A percentile compares a stretch with the other conserved stretches of the same genome.
Evolutionary conservation across 1,140 invertebrate genomes (phyloP).

Genomic region (Zaprionus inermis): DNA sequence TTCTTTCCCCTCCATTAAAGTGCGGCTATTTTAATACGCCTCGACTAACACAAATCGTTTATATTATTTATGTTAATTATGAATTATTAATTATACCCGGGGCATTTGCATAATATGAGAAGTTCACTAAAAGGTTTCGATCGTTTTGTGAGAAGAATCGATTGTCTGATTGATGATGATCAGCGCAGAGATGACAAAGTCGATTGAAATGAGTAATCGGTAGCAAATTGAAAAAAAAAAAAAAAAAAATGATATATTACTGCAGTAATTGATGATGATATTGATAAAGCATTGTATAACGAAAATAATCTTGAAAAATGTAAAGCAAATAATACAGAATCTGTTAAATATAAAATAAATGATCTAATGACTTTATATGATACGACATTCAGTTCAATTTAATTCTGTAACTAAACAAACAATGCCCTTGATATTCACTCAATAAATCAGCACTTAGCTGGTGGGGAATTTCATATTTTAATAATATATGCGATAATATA

Average conservation of each 20-base stretch:
- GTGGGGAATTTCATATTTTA: not conserved
- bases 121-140: not conserved
- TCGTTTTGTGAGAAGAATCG: not conserved
- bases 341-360: not conserved
- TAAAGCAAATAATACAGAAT: not conserved
- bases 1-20: not conserved
- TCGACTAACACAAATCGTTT: not conserved
- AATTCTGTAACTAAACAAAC: not conserved
- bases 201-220: not conserved
- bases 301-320: too few relatives aligned
- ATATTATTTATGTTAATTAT: conserved; percentile 16
- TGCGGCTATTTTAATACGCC: not conserved
- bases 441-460: not conserved
- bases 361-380: not conserved
- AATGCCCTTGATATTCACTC: not conserved
- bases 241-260: not conserved
- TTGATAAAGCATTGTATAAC: not conserved
- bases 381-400: not conserved
- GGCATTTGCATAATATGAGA: not conserved
- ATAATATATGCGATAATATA: conserved; percentile 8
- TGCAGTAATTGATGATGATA: not conserved
- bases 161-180: conserved; percentile 8
- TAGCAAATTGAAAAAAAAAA: not conserved
- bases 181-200: conserved; percentile 1
- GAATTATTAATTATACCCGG: conserved; percentile 1